Evolutionary conservation across 2,888 invertebrate species (phyloP).

Genomic region (Tachina fera): DNA sequence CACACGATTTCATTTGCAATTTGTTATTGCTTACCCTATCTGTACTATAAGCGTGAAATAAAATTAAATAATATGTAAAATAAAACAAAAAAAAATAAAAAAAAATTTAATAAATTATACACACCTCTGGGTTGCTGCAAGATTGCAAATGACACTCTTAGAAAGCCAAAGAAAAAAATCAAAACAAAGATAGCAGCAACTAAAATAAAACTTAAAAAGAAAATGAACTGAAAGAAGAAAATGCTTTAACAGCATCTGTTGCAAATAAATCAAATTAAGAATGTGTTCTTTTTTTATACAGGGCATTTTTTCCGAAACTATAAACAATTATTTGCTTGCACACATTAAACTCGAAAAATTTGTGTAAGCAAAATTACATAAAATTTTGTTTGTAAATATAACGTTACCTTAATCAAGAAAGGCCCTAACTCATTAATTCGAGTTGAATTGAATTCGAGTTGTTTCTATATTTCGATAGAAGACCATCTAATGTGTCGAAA

Average conservation of each 20-base stretch:
- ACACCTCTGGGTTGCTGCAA: conserved; percentile 26
- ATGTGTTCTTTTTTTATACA: conserved; percentile 47
- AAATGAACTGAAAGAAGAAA: conserved; percentile 10
- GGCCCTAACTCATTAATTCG: too few relatives aligned
- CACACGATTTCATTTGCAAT: too few relatives aligned
- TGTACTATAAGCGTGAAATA: too few relatives aligned
- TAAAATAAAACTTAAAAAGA: conserved; percentile 30
- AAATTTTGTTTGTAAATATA: too few relatives aligned
- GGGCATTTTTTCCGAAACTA: conserved; percentile 6
- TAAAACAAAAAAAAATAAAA: conserved; percentile 1
- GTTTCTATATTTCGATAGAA: too few relatives aligned
- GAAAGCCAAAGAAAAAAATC: conserved; percentile 20
- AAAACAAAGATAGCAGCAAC: not conserved
- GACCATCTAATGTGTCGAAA: too few relatives aligned
- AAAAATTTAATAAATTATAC: not conserved
- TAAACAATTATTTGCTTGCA: not conserved
- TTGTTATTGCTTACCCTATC: too few relatives aligned
- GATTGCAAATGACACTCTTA: conserved; percentile 53
- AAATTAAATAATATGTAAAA: not conserved
- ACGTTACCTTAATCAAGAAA: too few relatives aligned
- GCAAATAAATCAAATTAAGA: conserved; percentile 71
- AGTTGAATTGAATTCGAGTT: too few relatives aligned
- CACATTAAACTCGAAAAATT: not conserved
- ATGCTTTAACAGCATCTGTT: conserved; percentile 50
- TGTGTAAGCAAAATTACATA: not conserved